phyloP scores from a whole-genome alignment of 2,797 vertebrate species.

The Vultur gryphus region DNA sequence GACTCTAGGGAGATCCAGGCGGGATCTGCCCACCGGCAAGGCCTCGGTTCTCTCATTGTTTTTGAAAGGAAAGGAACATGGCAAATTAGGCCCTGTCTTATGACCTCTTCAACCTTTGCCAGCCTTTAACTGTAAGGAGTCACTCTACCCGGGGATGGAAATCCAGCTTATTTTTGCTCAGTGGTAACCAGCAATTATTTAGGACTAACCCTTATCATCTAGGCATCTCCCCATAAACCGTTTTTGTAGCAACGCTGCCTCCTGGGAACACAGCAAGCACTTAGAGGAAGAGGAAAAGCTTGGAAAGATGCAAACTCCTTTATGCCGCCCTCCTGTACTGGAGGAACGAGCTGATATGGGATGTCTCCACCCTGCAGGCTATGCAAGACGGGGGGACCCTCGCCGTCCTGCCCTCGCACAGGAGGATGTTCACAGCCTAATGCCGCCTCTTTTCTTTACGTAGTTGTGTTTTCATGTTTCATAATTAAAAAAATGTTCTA shows the following conservation, averaged over 20 bases:
- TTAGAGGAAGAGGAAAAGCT: background rate
- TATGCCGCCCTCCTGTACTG: background rate
- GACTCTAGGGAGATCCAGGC: slow-evolving; percentile 40
- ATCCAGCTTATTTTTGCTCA: slow-evolving; percentile 31
- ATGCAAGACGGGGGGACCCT: background rate
- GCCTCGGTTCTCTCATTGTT: background rate
- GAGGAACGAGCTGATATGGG: background rate
- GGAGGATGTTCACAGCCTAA: background rate
- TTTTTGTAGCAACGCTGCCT: background rate
- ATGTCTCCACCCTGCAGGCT: background rate
- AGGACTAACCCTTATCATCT: slow-evolving; percentile 2
- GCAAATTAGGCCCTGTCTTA: slow-evolving; percentile 29
- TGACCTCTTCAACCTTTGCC: slow-evolving; percentile 32
- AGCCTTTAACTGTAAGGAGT: slow-evolving; percentile 27
- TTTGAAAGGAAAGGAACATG: slow-evolving; percentile 40
- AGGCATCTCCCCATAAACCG: background rate
- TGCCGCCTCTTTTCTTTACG: background rate
- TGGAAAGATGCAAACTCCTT: background rate
- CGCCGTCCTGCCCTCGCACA: rapidly evolving
- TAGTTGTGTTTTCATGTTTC: background rate
- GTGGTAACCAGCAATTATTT: slow-evolving; percentile 19
- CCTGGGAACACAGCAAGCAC: background rate
- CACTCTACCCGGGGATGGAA: background rate
- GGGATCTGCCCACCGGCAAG: slow-evolving; percentile 32
- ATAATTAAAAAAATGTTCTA: background rate